Percentiles rank a stretch among this genome's conserved stretches.
phyloP scores from a whole-genome alignment of 2,888 invertebrate genomes.

The Caenorhabditis sp. region DNA sequence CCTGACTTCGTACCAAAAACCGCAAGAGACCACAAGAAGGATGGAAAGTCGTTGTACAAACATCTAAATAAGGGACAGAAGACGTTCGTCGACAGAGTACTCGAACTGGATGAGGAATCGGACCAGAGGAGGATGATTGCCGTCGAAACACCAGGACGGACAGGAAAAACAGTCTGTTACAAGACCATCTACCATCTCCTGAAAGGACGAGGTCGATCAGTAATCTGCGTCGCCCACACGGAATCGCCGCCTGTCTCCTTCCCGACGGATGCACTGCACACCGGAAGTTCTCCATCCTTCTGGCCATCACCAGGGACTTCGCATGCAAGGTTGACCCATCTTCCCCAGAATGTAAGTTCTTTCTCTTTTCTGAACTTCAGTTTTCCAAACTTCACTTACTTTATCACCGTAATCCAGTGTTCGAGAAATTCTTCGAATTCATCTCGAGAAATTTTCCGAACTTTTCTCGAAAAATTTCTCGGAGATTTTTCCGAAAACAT shows the following conservation, averaged over 20 bases:
- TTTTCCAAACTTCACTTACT: too few relatives aligned
- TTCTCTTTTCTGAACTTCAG: too few relatives aligned
- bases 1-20: neutral
- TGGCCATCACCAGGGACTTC: neutral
- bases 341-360: conserved; percentile 1
- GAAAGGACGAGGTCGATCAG: neutral
- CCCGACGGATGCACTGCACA: conserved; percentile 9
- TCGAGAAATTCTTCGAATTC: too few relatives aligned
- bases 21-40: neutral
- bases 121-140: conserved; percentile 18
- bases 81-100: conserved; percentile 8
- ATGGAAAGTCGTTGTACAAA: neutral
- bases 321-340: neutral
- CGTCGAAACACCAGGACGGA: conserved; percentile 46
- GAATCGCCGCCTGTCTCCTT: conserved; percentile 15
- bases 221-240: conserved; percentile 46
- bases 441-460: too few relatives aligned
- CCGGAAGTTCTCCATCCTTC: conserved; percentile 7
- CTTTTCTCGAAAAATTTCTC: too few relatives aligned
- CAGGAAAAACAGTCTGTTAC: conserved; percentile 51
- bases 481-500: too few relatives aligned
- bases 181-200: conserved; percentile 41
- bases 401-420: too few relatives aligned
- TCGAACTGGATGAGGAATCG: neutral
- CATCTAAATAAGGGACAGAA: neutral